Evolutionary conservation across 2,113 vertebrate species (phyloP), one percentile per base, ranked within the genome.

Genomic region (Sander lucioperca): DNA sequence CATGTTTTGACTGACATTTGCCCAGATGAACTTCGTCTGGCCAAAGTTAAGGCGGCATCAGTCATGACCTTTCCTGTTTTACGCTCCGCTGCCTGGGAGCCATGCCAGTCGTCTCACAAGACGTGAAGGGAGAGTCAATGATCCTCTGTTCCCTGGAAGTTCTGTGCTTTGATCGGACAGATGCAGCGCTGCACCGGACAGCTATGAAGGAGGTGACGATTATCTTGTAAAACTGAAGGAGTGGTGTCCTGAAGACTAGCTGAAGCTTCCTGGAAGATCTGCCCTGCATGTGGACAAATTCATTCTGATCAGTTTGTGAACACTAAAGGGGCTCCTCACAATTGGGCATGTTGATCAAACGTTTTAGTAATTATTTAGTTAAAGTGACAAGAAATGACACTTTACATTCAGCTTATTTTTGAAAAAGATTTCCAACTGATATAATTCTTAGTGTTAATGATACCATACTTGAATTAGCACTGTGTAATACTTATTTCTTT

Each of bases 71-170:
- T 64, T n/a, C 25, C n/a, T 30, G 39, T 69, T 39, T 58, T 30
- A 43, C 8, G 27, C 66, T 65, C 39, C 1, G 27, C 51, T 83
- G 74, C 67, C 66, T 57, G n/a, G 9, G 51, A 83, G 74, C 50
- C 74, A 83, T 12, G 59, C 64, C 25, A 27, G 43, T 16, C n/a
- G 6, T 53, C 30, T 74, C 33, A 51, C 8, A 15, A 15, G 66
- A 82, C 58, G 57, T 76, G 50, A 63, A 33, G 36, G 72, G 65
- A 70, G 63, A 69, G 72, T 50, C n/a, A 19, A 43, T 67, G 54
- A 67, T 80, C 53, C 53, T 74, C 54, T 48, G 45, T 39, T 67
- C 54, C 53, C 27, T 53, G 47, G n/a, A 61, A 3, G 50, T 80
- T 5, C n/a, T 11, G 11, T n/a, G 36, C 66, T 79, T 79, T 80